These are phyloP conservation scores for Diuraphis noxia DNA, from an alignment of 1,140 invertebrate genomes.

Conservation along the genomic window DNA sequence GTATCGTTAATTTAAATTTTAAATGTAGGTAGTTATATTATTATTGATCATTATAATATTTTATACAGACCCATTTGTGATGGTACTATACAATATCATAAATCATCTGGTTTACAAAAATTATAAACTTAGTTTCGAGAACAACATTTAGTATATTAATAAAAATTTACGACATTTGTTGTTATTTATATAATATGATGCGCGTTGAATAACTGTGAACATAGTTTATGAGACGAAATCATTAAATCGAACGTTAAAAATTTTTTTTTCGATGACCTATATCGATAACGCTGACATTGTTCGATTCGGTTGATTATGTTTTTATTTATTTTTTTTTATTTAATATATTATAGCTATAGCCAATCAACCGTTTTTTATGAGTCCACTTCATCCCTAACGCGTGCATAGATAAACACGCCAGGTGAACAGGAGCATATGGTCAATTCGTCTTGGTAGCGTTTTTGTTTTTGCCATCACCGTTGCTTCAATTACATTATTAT, in stretches of 20 bases:
- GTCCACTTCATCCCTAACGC: neutral
- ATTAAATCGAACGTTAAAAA: neutral
- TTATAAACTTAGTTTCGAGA: neutral
- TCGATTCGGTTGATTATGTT: conserved; percentile 25
- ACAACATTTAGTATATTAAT: neutral
- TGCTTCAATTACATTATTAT: conserved; percentile 23
- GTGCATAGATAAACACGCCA: conserved; percentile 31
- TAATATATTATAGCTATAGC: neutral
- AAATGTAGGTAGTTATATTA: neutral
- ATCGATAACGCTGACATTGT: neutral
- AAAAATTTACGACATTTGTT: neutral
- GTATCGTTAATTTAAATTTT: neutral
- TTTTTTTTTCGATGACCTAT: conserved; percentile 23
- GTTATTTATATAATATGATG: neutral
- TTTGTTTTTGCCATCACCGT: conserved; percentile 12
- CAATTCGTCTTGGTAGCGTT: conserved; percentile 46
- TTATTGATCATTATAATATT: neutral
- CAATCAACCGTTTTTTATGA: conserved; percentile 19
- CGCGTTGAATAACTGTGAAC: neutral
- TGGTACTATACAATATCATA: neutral
- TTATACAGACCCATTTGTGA: neutral
- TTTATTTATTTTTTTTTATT: neutral
- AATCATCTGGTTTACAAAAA: neutral
- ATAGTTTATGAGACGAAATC: neutral
- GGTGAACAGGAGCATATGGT: conserved; percentile 46